Percentiles rank a stretch among this genome's conserved stretches.
These are phyloP conservation scores for Oryzias curvinotus DNA, from an alignment of 2,113 vertebrate species.

Conservation along the genomic window DNA sequence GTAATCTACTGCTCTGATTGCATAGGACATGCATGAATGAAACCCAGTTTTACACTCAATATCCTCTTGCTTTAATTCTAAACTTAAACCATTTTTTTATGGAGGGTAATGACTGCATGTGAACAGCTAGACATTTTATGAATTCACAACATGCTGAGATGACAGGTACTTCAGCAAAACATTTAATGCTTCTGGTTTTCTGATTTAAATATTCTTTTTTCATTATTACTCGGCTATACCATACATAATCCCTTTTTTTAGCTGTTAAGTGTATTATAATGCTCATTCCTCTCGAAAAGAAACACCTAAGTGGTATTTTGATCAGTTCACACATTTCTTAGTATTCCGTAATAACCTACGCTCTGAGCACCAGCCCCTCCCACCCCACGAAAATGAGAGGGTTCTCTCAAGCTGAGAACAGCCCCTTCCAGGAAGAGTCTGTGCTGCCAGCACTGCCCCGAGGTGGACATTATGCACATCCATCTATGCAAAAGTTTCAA, in stretches of 20 bases:
- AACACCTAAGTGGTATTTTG: too few species aligned
- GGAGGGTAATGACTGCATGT: constrained; percentile 61
- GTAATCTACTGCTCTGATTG: constrained; percentile 63
- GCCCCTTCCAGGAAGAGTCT: too few species aligned
- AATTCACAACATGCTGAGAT: constrained; percentile 27
- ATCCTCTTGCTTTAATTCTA: constrained; percentile 45
- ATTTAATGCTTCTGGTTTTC: constrained; percentile 22
- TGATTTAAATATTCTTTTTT: not conserved
- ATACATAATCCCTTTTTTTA: not conserved
- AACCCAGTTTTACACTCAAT: constrained; percentile 53
- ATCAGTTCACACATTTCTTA: too few species aligned
- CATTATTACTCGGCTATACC: not conserved
- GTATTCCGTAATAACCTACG: too few species aligned
- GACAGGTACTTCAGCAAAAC: not conserved
- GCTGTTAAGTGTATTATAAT: too few species aligned
- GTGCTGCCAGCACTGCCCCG: too few species aligned
- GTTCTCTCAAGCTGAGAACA: too few species aligned
- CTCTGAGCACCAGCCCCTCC: too few species aligned
- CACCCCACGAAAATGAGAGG: too few species aligned
- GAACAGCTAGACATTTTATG: constrained; percentile 36
- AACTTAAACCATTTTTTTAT: constrained; percentile 67
- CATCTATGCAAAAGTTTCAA: too few species aligned
- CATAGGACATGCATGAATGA: constrained; percentile 56
- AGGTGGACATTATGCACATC: too few species aligned
- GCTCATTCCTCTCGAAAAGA: too few species aligned